Base-by-base conservation (phyloP, 2,797 vertebrate genomes). In the Bovichtus variegatus region DNA sequence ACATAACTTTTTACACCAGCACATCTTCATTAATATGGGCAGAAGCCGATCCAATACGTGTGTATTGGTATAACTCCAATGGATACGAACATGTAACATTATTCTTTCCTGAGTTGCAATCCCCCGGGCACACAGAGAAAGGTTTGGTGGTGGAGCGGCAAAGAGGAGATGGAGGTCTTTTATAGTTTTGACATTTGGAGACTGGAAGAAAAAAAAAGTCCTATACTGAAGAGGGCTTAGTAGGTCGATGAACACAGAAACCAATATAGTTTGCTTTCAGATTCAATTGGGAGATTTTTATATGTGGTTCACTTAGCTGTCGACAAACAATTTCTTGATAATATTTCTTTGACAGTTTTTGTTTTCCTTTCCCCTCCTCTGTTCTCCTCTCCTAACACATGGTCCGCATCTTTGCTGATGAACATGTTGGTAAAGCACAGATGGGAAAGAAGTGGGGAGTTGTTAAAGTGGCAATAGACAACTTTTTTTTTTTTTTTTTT, bases 101-200 rank as follows among this genome's bases (percentile, higher is more conserved):
- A 3, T 34, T 55, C 36, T 60, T 29, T 50, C 54, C 27, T 38
- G 43, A 41, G 43, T 72, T 41, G 9, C 23, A 55, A 11, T 23
- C 31, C 49, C 15, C 40, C n/a, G 44, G 12, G 40, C 3, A 6
- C 34, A 69, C 38, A 69, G 18, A 72, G 23, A 72, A 38, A 27
- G 54, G 12, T 34, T 66, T 25, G 13, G n/a, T 1, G 44, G 21
- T 27, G 31, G 41, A 50, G 58, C 27, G 40, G 25, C 25, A 43
- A 5, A 29, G 55, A 31, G 9, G 38, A 79, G 72, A 77, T 68
- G 25, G 19, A 64, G 41, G 59, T 65, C 40, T 46, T 69, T 61
- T 41, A 23, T 19, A 63, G 19, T 9, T n/a, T 74, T 83, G 68
- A 87, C 77, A 91, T 86, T 86, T 83, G 44, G 23, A 82, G 71